These are phyloP conservation scores for Cladopsammia gracilis DNA, from an alignment of 64 coral and sea anemone genomes.

Conservation along the genomic window DNA sequence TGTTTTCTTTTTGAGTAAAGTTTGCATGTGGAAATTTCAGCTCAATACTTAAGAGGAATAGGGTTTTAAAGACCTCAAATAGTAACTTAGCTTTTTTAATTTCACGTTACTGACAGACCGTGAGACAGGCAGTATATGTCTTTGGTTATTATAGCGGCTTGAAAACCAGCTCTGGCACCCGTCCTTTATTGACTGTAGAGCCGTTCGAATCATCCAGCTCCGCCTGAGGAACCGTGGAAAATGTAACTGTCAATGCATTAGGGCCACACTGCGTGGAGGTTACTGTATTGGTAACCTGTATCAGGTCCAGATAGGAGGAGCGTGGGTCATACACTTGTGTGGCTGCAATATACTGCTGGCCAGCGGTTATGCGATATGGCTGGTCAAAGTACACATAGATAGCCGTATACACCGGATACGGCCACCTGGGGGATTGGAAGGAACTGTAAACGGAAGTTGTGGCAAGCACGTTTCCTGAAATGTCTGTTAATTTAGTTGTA, in stretches of 20 bases:
- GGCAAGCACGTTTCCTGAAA: background rate
- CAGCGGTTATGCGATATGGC: background rate
- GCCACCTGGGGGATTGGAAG: no score
- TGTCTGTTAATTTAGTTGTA: background rate
- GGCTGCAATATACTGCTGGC: constrained; percentile 10
- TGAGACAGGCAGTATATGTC: no score
- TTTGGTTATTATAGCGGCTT: background rate
- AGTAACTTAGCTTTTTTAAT: no score
- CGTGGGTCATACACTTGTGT: background rate
- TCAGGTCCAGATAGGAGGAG: no score
- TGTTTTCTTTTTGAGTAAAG: no score
- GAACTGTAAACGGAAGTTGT: background rate
- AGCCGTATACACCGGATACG: no score
- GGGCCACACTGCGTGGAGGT: background rate
- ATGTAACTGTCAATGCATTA: background rate
- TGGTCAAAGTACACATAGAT: background rate
- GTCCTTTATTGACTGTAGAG: background rate
- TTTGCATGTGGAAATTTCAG: no score
- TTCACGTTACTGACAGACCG: no score
- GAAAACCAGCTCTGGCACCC: background rate
- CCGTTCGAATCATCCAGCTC: constrained; percentile 3
- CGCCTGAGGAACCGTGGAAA: background rate
- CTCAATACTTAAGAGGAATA: no score
- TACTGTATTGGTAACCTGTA: no score
- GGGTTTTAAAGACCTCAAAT: no score